Base-by-base conservation (phyloP, 2,888 invertebrate genomes). In the Cyaniris semiargus region DNA sequence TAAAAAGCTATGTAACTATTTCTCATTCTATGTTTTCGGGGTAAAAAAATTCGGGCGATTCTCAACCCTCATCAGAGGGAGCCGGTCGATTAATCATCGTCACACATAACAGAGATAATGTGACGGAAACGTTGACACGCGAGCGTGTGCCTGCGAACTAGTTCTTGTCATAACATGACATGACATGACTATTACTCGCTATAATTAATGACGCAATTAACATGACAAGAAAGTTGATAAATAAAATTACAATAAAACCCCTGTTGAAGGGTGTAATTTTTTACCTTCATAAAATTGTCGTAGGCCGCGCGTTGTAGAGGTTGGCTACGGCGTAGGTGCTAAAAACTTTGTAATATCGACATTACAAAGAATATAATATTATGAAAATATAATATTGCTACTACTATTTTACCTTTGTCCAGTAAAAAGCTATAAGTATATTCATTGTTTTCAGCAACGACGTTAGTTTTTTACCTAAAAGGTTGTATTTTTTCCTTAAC, bases 61-160 rank as follows among this genome's bases (percentile, higher is more conserved):
- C 48, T 21, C 23, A 48, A 18, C 48, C 23, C 74, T 48, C 48
- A 44, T 74, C 53, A 44, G 15, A 74, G 48, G 13, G 27, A 74
- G 48, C 44, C 53, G 74, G 48, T 48, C 74, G 48, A 74, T 74
- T 74, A 74, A 74, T 74, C 74, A 74, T 53, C 74, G 74, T 74
- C 74, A 74, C 48, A 74, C 74, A 74, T 53, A 74, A 74, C 74
- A 27, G 74, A 74, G 74, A 74, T 74, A 74, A 74, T 74, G 74
- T 74, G 44, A 74, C 44, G 48, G 74, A 74, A 74, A 74, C 23
- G 74, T 48, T 74, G 48, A 74, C 74, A 74, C 74, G 74, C 74
- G 44, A 74, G 15, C 74, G 48, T 53, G 72, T 38, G 21, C 38
- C 53, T 18, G 74, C 74, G 48, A 74, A 74, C 74, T 74, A 74